These are phyloP conservation scores for Leucophora obtusa DNA, from an alignment of 2,888 invertebrate species.

Conservation along the genomic window DNA sequence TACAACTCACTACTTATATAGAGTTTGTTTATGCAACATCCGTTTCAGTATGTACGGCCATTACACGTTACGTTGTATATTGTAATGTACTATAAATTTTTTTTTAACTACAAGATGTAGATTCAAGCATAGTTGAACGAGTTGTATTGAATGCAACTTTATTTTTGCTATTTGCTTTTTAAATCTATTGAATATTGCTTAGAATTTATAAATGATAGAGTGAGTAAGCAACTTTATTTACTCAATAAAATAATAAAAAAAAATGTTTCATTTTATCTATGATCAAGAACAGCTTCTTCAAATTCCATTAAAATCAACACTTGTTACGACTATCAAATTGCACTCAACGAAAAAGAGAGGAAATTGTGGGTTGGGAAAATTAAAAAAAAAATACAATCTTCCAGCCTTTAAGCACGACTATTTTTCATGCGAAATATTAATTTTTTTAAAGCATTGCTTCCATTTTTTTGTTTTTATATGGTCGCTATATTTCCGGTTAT, in stretches of 20 bases:
- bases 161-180: slow-evolving; percentile 37
- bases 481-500: too few relatives aligned
- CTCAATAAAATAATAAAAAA: slow-evolving; percentile 46
- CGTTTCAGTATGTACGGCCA: slow-evolving; percentile 41
- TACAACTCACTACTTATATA: slow-evolving; percentile 21
- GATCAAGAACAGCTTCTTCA: slow-evolving; percentile 35
- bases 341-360: slow-evolving; percentile 4
- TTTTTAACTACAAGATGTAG: not conserved
- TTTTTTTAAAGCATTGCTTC: too few relatives aligned
- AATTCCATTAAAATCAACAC: slow-evolving; percentile 27
- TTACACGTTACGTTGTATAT: slow-evolving; percentile 19
- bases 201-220: slow-evolving; percentile 15
- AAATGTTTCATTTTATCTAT: slow-evolving; percentile 46
- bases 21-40: slow-evolving; percentile 48
- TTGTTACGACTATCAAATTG: not conserved
- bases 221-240: slow-evolving; percentile 39
- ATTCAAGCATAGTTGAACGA: not conserved
- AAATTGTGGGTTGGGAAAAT: too few relatives aligned
- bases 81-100: not conserved
- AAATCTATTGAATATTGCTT: slow-evolving; percentile 38
- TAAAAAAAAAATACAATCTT: too few relatives aligned
- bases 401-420: too few relatives aligned
- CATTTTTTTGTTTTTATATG: too few relatives aligned
- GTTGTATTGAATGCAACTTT: slow-evolving; percentile 25
- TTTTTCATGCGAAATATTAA: too few relatives aligned